Evolutionary conservation across 2,797 vertebrate species (phyloP).

Genomic region (Staurois parvus): DNA sequence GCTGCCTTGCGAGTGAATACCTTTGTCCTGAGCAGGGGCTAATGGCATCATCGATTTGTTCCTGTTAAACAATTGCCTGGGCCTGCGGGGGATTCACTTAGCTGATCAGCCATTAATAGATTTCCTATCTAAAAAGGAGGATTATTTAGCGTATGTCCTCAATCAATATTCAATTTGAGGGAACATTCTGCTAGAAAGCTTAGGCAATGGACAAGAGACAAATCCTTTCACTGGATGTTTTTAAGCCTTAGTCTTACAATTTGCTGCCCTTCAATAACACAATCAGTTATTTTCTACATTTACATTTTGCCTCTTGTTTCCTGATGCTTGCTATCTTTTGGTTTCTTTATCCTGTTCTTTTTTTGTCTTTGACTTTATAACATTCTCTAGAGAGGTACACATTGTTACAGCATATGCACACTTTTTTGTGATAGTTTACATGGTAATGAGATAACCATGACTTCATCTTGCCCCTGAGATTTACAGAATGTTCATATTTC

Average conservation of each 20-base stretch:
- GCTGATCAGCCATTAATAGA: constrained; percentile 57
- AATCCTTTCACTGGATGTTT: neutral
- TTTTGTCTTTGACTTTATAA: neutral
- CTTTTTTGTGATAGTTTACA: neutral
- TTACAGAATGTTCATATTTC: neutral
- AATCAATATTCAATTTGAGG: constrained; percentile 58
- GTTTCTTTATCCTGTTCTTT: neutral
- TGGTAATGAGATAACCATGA: neutral
- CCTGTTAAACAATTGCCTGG: constrained; percentile 49
- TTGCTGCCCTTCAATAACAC: neutral
- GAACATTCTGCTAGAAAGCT: constrained; percentile 26
- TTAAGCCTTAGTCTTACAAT: neutral
- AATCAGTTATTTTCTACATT: neutral
- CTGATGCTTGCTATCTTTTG: neutral
- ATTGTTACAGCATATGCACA: neutral
- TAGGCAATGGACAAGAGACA: constrained; percentile 13
- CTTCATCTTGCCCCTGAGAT: neutral
- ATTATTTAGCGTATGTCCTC: constrained; percentile 31
- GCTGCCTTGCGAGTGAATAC: neutral
- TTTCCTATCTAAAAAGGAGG: constrained; percentile 54
- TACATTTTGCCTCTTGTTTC: neutral
- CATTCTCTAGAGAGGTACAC: neutral
- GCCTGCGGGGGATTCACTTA: constrained; percentile 37
- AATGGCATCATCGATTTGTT: constrained; percentile 55
- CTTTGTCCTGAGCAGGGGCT: constrained; percentile 11